These are phyloP conservation scores for Parnassius mnemosyne DNA, from an alignment of 2,888 invertebrate species.

Conservation along the genomic window DNA sequence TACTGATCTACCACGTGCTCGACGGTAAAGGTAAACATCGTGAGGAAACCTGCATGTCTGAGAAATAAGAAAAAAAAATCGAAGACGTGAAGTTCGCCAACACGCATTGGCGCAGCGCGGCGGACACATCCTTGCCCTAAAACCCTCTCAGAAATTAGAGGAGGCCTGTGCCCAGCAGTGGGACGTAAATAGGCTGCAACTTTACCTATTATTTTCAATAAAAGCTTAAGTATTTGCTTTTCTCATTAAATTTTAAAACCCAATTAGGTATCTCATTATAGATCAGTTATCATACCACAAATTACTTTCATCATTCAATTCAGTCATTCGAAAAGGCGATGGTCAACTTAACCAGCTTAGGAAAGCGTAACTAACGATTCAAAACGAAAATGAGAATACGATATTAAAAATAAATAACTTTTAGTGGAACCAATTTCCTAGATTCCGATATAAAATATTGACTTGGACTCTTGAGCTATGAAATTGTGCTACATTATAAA, in stretches of 20 bases:
- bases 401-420: constrained; percentile 3
- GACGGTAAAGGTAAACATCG: no score
- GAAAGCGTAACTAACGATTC: constrained; percentile 60
- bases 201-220: background rate
- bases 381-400: constrained; percentile 32
- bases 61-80: no score
- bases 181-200: no score
- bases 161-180: no score
- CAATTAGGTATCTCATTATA: constrained; percentile 4
- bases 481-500: background rate
- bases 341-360: constrained; percentile 45
- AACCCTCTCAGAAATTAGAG: no score
- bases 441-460: background rate
- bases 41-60: no score
- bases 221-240: background rate
- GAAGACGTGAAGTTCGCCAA: no score
- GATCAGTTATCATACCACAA: constrained; percentile 16
- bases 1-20: no score
- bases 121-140: no score
- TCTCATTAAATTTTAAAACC: constrained; percentile 11
- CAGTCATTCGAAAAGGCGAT: constrained; percentile 14
- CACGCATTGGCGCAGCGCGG: no score
- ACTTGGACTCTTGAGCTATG: background rate
- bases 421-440: background rate
- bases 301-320: constrained; percentile 30